A percentile compares a stretch with the other conserved stretches of the same genome.
phyloP scores from a whole-genome alignment of 92 coral and sea anemone species.

The Phenganax subtilis region DNA sequence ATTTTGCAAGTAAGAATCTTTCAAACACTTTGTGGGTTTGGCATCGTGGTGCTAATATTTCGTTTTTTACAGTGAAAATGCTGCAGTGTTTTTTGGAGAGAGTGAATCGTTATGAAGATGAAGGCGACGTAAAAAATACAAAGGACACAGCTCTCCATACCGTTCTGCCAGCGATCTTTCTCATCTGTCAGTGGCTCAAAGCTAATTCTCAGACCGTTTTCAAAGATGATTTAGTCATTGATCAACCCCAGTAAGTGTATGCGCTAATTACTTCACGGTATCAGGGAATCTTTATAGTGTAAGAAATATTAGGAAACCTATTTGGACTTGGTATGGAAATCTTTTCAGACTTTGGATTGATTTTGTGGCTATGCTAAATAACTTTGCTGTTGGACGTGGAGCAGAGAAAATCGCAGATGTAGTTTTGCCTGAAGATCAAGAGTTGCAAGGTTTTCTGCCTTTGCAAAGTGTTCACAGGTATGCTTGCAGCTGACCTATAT shows the following conservation, averaged over 20 bases:
- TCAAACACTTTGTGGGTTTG: neutral
- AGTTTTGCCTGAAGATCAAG: slow-evolving; percentile 89
- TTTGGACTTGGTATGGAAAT: neutral
- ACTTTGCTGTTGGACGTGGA: slow-evolving; percentile 42
- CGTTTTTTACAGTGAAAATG: slow-evolving; percentile 24
- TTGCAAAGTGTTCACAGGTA: slow-evolving; percentile 74
- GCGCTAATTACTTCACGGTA: no score
- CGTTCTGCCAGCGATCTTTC: slow-evolving; percentile 57
- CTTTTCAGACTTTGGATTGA: slow-evolving; percentile 71
- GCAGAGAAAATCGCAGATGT: slow-evolving; percentile 72
- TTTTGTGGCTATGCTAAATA: slow-evolving; percentile 71
- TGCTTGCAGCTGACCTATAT: neutral
- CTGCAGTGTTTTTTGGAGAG: slow-evolving; percentile 18
- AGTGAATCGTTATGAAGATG: neutral
- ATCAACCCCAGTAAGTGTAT: slow-evolving; percentile 25
- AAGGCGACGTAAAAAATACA: slow-evolving; percentile 1
- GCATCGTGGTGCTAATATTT: neutral
- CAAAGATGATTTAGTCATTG: slow-evolving; percentile 57
- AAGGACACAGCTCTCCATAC: neutral
- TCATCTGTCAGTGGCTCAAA: slow-evolving; percentile 83
- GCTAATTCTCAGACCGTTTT: slow-evolving; percentile 60
- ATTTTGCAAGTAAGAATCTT: slow-evolving; percentile 65
- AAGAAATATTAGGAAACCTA: neutral
- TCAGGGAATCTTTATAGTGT: neutral
- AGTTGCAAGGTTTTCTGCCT: slow-evolving; percentile 85